A percentile compares a stretch with the other conserved stretches of the same genome.
Conservation (phyloP, 1,140 invertebrate species). For the Whitmania pigra region DNA sequence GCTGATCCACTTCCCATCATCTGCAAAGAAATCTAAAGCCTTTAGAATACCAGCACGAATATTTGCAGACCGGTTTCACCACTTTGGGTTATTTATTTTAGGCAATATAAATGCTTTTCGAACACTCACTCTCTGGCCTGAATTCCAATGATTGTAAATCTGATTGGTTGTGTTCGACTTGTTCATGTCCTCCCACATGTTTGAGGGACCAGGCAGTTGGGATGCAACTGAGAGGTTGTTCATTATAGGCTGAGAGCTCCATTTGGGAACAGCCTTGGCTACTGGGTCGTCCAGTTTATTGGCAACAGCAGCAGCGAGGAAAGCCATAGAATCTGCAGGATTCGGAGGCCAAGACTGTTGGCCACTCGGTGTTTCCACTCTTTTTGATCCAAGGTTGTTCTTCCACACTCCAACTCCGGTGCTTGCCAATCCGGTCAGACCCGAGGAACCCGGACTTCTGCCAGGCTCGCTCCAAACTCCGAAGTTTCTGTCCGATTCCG, state of each 20-base stretch:
- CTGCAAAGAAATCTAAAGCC: no score
- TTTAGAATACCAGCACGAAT: no score
- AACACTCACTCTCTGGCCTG: background rate
- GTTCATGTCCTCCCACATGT: no score
- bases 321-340: background rate
- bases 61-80: no score
- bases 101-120: background rate
- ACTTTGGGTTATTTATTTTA: no score
- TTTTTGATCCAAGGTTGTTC: slow-evolving; percentile 2
- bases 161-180: no score
- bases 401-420: slow-evolving; percentile 5
- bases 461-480: slow-evolving; percentile 1
- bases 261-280: background rate
- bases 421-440: background rate
- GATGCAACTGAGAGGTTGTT: background rate
- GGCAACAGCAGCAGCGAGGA: background rate
- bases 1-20: no score
- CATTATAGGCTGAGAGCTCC: background rate
- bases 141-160: slow-evolving; percentile 1
- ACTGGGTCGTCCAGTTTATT: background rate
- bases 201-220: background rate
- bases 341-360: background rate
- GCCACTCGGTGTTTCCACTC: background rate
- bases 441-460: background rate
- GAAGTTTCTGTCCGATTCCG: slow-evolving; percentile 3